Base-by-base conservation (phyloP, 2,888 invertebrate species). In the Notocelia uddmanniana region DNA sequence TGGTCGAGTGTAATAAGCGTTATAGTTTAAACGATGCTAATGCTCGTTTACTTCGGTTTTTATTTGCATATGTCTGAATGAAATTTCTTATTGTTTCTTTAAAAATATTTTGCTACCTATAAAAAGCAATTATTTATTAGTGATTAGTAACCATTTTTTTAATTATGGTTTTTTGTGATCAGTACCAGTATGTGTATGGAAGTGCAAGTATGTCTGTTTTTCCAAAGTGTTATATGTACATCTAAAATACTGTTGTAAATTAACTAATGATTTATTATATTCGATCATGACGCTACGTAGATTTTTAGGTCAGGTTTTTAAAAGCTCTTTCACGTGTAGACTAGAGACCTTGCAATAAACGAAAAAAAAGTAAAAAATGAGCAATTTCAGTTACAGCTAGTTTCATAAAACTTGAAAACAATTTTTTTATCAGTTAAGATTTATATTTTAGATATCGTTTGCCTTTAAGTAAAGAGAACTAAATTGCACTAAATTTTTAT, bases 11-110 rank as follows among this genome's bases (percentile, higher is more conserved):
- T 63, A 63, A 64, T 54, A 64, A 21, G 37, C 37, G 23, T 64
- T 64, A 54, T n/a, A 64, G 37, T 64, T 64, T 54, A 64, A 64
- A 41, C 64, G 52, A 37, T 15, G 52, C n/a, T 52, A 64, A 54
- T 64, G 37, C 15, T 37, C 21, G 52, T 52, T 54, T 37, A 37
- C 52, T 54, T 21, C 15, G 37, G 11, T 37, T 37, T 54, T 64
- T 54, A 54, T 37, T 64, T 34, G 19, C 52, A 63, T 19, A 37
- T 23, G 34, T 8, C 8, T 63, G 3, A 21, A n/a, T n/a, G n/a
- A 52, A 13, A 45, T 45, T 2, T 45, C 15, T 41, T 8, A 31
- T 31, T 6, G 5, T 31, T 31, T 31, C 5, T 31, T 31, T 45
- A 13, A 1, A 3, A 6, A 45, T 45, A 45, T 45, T 6, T n/a